phyloP scores from a whole-genome alignment of 1,140 invertebrate species.

The Solenopsis fugax region DNA sequence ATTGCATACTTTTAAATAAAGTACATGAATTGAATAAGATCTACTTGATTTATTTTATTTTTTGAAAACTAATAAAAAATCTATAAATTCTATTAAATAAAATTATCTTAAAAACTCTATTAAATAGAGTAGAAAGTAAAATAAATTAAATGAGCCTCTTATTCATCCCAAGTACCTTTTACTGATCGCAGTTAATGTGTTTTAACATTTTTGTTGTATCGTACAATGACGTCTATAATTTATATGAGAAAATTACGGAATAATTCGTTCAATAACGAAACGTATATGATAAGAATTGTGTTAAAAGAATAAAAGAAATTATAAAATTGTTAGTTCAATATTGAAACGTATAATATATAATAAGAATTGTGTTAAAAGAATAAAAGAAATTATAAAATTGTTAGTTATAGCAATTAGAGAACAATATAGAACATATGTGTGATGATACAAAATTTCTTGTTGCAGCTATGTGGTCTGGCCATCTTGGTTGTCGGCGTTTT shows the following conservation, averaged over 20 bases:
- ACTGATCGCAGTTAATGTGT: not conserved
- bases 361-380: not conserved
- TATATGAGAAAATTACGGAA: not conserved
- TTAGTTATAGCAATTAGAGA: not conserved
- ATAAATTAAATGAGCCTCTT: too few species aligned
- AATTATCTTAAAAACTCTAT: too few species aligned
- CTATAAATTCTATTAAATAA: too few species aligned
- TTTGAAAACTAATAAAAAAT: too few species aligned
- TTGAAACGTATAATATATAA: too few species aligned
- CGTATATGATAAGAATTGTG: not conserved
- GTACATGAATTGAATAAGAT: too few species aligned
- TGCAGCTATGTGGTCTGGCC: conserved; percentile 89
- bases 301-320: not conserved
- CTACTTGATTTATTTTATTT: too few species aligned
- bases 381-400: not conserved
- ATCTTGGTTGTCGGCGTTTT: conserved; percentile 88
- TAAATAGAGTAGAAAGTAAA: too few species aligned
- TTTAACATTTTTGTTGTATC: not conserved
- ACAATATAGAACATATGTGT: not conserved
- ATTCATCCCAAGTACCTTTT: too few species aligned
- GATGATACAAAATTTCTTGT: conserved; percentile 61
- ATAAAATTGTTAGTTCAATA: not conserved
- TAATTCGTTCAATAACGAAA: not conserved
- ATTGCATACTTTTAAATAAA: not conserved
- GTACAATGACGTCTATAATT: not conserved